phyloP scores from a whole-genome alignment of 1,140 invertebrate genomes.

The Plutomurus gul region DNA sequence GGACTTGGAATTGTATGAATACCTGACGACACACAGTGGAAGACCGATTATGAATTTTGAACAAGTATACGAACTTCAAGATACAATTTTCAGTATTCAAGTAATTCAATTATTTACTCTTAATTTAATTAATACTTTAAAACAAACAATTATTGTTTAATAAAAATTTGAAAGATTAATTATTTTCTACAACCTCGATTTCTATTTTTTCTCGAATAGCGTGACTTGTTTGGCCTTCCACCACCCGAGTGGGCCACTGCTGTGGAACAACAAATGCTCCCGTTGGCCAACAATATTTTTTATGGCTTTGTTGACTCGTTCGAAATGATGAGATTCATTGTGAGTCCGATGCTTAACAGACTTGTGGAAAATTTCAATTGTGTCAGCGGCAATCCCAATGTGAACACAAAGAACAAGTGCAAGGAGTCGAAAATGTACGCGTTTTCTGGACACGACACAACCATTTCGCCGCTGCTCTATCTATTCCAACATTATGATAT shows the following conservation, averaged over 20 bases:
- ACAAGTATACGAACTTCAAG: not conserved
- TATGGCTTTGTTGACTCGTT: not conserved
- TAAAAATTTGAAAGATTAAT: not conserved
- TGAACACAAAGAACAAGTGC: not conserved
- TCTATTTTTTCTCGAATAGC: too few species aligned
- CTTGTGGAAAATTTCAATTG: not conserved
- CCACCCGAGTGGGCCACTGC: not conserved
- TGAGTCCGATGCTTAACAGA: not conserved
- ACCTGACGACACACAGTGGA: not conserved
- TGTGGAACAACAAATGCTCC: not conserved
- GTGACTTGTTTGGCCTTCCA: not conserved
- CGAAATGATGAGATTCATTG: not conserved
- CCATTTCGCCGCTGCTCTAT: not conserved
- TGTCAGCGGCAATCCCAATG: not conserved
- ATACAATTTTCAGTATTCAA: not conserved
- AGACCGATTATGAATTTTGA: not conserved
- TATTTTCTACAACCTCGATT: not conserved
- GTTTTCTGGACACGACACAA: constrained; percentile 6
- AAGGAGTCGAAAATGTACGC: not conserved
- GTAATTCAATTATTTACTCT: not conserved
- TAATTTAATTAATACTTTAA: not conserved
- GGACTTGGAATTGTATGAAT: not conserved
- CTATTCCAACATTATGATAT: not conserved
- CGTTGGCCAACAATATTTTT: not conserved
- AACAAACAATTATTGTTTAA: not conserved